phyloP scores from a whole-genome alignment of 2,797 vertebrate species.

The Coregonus suidteri region DNA sequence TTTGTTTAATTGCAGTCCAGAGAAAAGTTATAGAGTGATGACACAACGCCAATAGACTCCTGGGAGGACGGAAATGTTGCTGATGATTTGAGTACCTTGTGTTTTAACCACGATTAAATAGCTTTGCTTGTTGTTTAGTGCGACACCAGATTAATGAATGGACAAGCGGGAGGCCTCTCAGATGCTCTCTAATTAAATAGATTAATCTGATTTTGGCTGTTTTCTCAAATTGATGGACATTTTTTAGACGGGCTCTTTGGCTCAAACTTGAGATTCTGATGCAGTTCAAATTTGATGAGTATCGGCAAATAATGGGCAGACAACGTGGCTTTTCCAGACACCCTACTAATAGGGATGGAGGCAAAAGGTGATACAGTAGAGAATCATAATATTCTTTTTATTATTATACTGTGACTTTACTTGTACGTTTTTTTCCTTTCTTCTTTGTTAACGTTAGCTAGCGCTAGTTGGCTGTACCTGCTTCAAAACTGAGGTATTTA shows the following conservation, averaged over 20 bases:
- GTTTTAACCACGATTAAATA: constrained; percentile 23
- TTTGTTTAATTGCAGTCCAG: constrained; percentile 43
- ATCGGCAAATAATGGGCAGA: neutral
- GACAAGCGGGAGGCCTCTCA: neutral
- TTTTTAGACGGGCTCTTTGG: neutral
- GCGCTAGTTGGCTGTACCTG: too few species aligned
- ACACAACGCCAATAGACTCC: constrained; percentile 34
- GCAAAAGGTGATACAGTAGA: too few species aligned
- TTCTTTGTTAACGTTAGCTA: too few species aligned
- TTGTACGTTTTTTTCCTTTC: too few species aligned
- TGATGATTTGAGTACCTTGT: constrained; percentile 29
- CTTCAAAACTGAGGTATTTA: too few species aligned
- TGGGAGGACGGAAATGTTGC: constrained; percentile 23
- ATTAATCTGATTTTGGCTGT: neutral
- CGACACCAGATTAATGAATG: constrained; percentile 16
- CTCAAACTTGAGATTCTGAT: neutral
- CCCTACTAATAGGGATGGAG: too few species aligned
- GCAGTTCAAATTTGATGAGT: neutral
- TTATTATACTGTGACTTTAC: too few species aligned
- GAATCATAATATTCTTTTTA: too few species aligned
- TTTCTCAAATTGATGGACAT: neutral
- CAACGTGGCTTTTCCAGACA: neutral
- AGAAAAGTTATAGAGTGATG: constrained; percentile 37
- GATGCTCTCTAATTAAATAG: constrained; percentile 12
- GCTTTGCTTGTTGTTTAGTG: constrained; percentile 17